Evolutionary conservation across 64 coral and sea anemone genomes (phyloP), one percentile per base, ranked within the genome.

Genomic region (Stylophora pistillata): DNA sequence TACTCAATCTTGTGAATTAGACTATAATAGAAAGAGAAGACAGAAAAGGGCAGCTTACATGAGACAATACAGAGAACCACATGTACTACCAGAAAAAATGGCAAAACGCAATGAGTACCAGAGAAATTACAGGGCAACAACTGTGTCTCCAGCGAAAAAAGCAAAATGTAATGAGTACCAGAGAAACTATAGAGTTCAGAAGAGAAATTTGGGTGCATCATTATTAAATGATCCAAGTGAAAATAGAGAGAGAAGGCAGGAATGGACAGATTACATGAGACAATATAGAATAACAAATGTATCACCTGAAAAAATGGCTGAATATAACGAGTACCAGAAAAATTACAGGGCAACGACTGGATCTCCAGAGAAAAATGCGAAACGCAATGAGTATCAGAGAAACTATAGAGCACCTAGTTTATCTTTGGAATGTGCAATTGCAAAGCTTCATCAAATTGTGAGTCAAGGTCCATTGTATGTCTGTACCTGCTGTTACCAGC

Each of bases 401-500:
- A 21, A 18, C 59, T 62, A 47, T 74, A 12, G 72, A 74, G 3
- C 15, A 47, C 30, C 27, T 58, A 60, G 17, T 58, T 60, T 29
- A 41, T 41, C 37, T 41, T 3, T 41, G 37, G 37, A 41, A 41
- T 41, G 37, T 41, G 37, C 37, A 41, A 41, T 41, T 41, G 6
- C 57, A 15, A 55, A 55, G 0, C 55, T 78, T 23, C 76, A 78
- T 55, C 4, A 14, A 15, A 52, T 78, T 52, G 76, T 78, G 2
- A 37, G 18, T 12, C 10, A 55, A 56, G 76, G 76, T 17, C 76
- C 76, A 23, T 2, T 78, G 2, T 78, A 78, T 53, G n/a, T 78
- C 53, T 78, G 34, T 55, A 78, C 47, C 13, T 56, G 76, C 17
- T 78, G 76, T 78, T 37, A 54, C 15, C 34, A 78, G 53, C n/a